A percentile compares a stretch with the other conserved stretches of the same genome.
These are phyloP conservation scores for Stenichneumon culpator DNA, from an alignment of 2,888 invertebrate species.

Conservation along the genomic window DNA sequence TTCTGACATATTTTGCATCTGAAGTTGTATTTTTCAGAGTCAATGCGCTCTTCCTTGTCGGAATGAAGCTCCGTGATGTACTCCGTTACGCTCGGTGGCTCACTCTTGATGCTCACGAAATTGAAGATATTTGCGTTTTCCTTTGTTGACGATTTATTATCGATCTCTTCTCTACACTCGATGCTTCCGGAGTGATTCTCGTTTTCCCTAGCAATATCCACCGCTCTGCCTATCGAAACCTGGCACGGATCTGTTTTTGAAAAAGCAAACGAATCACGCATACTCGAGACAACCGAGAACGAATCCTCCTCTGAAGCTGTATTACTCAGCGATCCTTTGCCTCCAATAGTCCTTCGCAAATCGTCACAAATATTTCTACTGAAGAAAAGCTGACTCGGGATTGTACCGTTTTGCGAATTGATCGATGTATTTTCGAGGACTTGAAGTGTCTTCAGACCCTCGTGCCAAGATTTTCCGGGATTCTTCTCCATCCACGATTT, in stretches of 20 bases:
- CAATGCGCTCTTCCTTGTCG: not conserved
- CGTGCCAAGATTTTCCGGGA: slow-evolving; percentile 74
- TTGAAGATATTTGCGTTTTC: slow-evolving; percentile 12
- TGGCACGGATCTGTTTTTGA: not conserved
- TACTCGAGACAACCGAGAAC: slow-evolving; percentile 24
- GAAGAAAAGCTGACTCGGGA: slow-evolving; percentile 76
- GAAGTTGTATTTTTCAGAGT: slow-evolving; percentile 64
- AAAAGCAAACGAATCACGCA: not conserved
- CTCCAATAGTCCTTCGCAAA: slow-evolving; percentile 60
- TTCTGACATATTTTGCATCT: slow-evolving; percentile 77
- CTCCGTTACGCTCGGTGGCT: slow-evolving; percentile 28
- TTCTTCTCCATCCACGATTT: slow-evolving; percentile 74
- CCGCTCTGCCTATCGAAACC: not conserved
- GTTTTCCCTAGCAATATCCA: not conserved
- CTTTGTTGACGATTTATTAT: not conserved
- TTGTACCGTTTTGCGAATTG: slow-evolving; percentile 68
- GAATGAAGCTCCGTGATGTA: not conserved
- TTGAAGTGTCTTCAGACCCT: slow-evolving; percentile 76
- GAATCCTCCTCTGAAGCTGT: slow-evolving; percentile 72
- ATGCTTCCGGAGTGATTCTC: not conserved
- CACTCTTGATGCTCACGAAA: slow-evolving; percentile 26
- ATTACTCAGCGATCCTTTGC: slow-evolving; percentile 49
- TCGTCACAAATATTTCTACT: slow-evolving; percentile 71
- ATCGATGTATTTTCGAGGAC: slow-evolving; percentile 76
- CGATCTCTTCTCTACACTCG: not conserved